phyloP scores from a whole-genome alignment of 2,113 vertebrate genomes.

The Carassius auratus region DNA sequence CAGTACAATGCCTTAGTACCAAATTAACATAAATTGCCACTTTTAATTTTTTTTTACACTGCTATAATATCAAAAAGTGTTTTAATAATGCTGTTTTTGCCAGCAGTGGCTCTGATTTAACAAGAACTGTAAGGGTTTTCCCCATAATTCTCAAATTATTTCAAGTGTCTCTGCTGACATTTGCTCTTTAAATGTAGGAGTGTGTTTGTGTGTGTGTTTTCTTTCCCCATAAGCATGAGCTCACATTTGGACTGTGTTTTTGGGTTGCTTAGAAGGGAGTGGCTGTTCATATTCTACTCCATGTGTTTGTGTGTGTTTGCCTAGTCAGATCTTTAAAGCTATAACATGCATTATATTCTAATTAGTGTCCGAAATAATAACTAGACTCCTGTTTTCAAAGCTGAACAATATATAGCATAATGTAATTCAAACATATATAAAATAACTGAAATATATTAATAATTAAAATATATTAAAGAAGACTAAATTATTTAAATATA shows the following conservation, averaged over 20 bases:
- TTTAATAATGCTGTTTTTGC: neutral
- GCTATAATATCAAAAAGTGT: neutral
- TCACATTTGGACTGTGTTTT: constrained; percentile 50
- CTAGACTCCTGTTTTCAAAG: neutral
- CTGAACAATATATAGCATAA: neutral
- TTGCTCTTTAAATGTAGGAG: constrained; percentile 19
- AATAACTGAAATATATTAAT: neutral
- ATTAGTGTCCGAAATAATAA: neutral
- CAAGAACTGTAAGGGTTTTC: neutral
- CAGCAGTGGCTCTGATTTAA: neutral
- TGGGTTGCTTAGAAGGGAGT: constrained; percentile 48
- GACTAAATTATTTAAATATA: neutral
- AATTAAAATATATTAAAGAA: neutral
- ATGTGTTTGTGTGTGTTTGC: constrained; percentile 44
- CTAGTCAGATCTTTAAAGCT: neutral
- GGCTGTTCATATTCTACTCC: constrained; percentile 18
- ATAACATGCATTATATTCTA: neutral
- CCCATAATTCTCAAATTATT: neutral
- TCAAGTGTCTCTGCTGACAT: neutral
- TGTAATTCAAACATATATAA: neutral
- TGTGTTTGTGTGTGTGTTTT: constrained; percentile 15
- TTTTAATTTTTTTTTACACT: neutral
- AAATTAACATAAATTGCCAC: neutral
- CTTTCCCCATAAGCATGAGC: constrained; percentile 46
- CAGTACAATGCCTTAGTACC: neutral